Base-by-base conservation (phyloP, 1,140 invertebrate genomes). In the Drosophila funebris region DNA sequence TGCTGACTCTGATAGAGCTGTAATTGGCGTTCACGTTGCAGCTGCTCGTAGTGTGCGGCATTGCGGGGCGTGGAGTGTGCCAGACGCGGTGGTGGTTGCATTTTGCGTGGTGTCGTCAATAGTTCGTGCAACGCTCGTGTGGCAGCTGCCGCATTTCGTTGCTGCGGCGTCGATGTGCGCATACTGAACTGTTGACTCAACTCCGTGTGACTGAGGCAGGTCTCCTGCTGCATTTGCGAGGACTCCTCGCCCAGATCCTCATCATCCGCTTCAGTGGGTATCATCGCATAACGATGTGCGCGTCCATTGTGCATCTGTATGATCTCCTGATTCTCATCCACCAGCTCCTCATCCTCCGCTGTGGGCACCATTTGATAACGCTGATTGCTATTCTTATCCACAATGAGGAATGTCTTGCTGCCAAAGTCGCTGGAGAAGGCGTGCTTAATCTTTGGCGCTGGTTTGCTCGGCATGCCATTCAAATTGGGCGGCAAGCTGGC, bases 111-210 rank as follows among this genome's bases (percentile, higher is more conserved):
- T 6, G 96, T 96, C 8, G 94, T 94, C 3, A 96, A 85, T 8
- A 96, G 91, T 71, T 96, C 95, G 79, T 96, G 95, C 0, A 96
- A 89, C 78, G 95, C 96, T 79, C 96, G 95, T 0, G 96, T 96
- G 0, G 95, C 95, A 27, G 93, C 92, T 4, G 95, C 90, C 5
- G 95, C 90, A 8, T 83, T 66, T n/a, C 29, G 13, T 5, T 84
- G 87, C 36, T 88, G 90, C 31, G 81, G 90, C 9, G 90, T 83
- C 9, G 91, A 82, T 6, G 82, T 88, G 4, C 89, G 77, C 39
- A 90, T 37, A 2, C 52, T 68, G 50, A 54, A 90, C 56, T 72
- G 89, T 11, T 90, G 75, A 14, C 70, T 83, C 0, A 91, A 39
- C 44, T 91, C 90, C 3, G 76, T 52, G 36, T 62, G 63, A 31